Base-by-base conservation (phyloP, 92 coral and sea anemone genomes). In the Montipora capitata region DNA sequence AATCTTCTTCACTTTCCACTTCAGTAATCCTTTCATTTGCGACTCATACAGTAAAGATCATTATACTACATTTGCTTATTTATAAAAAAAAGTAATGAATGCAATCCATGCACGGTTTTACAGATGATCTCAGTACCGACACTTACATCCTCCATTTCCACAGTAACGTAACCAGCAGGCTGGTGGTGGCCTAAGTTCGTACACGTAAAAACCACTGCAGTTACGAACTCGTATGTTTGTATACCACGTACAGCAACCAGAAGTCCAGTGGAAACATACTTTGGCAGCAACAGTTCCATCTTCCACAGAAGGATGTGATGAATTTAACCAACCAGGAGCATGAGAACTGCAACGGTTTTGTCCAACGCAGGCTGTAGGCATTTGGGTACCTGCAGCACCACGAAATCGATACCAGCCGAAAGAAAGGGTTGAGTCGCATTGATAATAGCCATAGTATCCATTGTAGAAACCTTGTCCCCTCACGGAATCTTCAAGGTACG, bases 141-240 rank as follows among this genome's bases (percentile, higher is more conserved):
- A 12, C 74, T 44, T 38, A 80, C 76, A 73, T 68, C 76, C 76
- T 12, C 85, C 85, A 40, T 80, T 80, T n/a, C 87, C 87, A 59
- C 87, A 83, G 44, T 57, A 83, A 48, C 87, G 87, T 57, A 44
- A 56, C 38, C 12, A 13, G 14, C 87, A 83, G 11, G 10, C 40
- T 5, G 88, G 66, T 0, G 70, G 16, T 64, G 82, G 65, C 10
- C 66, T 68, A 42, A 91, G 84, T 51, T 82, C 84, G 68, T 91
- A 91, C 35, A 87, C 84, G 77, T 91, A 91, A 70, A 91, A 91
- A n/a, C 89, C 94, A 42, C 85, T 81, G 43, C 94, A 91, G 79
- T 91, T 91, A 5, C 92, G 92, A n/a, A 92, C 90, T 0, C 77
- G 76, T 4, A 92, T 77, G 42, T 16, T 16, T 0, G 17, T 75